Conservation (phyloP, 2,888 invertebrate genomes). For the Xanthia togata region DNA sequence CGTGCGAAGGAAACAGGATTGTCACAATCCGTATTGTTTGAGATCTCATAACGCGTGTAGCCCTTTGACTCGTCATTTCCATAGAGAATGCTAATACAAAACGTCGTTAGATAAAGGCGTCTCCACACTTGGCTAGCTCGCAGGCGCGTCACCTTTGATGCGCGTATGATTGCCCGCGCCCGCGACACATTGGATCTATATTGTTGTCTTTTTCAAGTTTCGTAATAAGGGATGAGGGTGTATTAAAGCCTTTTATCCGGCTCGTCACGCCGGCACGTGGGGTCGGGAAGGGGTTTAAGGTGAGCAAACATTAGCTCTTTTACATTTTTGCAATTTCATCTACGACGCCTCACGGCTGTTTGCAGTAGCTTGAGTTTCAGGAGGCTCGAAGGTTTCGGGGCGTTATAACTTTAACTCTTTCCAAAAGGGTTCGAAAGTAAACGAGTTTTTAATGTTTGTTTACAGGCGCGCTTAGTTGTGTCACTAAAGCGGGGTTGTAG, state of each 20-base stretch:
- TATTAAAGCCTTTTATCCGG: slow-evolving; percentile 91
- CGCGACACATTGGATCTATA: slow-evolving; percentile 91
- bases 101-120: slow-evolving; percentile 82
- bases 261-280: slow-evolving; percentile 89
- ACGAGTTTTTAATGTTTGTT: slow-evolving; percentile 84
- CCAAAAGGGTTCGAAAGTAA: slow-evolving; percentile 84
- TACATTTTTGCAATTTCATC: slow-evolving; percentile 91
- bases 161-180: slow-evolving; percentile 90
- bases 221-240: slow-evolving; percentile 91
- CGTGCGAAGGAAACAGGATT: slow-evolving; percentile 87
- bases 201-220: slow-evolving; percentile 91
- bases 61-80: slow-evolving; percentile 87
- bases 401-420: slow-evolving; percentile 85
- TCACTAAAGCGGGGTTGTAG: slow-evolving; percentile 71
- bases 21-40: slow-evolving; percentile 89
- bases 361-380: slow-evolving; percentile 80
- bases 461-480: slow-evolving; percentile 75
- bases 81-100: slow-evolving; percentile 83
- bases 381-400: slow-evolving; percentile 78
- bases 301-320: slow-evolving; percentile 91
- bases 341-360: slow-evolving; percentile 87
- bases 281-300: slow-evolving; percentile 90
- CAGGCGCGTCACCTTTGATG: slow-evolving; percentile 88
- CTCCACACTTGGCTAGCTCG: slow-evolving; percentile 88
- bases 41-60: slow-evolving; percentile 88